Conservation (phyloP, 2,113 vertebrate genomes). For the Pseudois nayaur region DNA sequence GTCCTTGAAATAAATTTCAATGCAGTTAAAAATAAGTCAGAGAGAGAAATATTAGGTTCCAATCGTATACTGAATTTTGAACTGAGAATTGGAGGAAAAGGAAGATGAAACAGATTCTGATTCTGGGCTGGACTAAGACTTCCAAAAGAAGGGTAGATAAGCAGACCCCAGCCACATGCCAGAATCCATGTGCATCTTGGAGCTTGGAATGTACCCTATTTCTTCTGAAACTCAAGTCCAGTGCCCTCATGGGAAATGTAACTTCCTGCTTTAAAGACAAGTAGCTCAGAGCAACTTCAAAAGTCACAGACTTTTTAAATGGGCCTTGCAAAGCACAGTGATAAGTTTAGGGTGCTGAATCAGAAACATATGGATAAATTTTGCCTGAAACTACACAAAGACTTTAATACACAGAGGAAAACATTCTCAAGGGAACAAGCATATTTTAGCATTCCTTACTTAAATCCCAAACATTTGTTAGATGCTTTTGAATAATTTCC, state of each 20-base stretch:
- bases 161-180: neutral
- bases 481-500: constrained; percentile 30
- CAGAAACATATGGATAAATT: constrained; percentile 52
- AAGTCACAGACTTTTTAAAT: neutral
- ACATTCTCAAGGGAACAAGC: constrained; percentile 23
- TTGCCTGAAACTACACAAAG: constrained; percentile 7
- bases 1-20: neutral
- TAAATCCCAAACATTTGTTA: constrained; percentile 40
- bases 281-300: neutral
- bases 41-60: neutral
- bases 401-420: constrained; percentile 24
- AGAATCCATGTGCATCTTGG: neutral
- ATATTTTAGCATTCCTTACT: constrained; percentile 31
- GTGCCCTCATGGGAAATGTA: neutral
- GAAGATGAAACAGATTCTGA: neutral
- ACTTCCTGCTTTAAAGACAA: constrained; percentile 40
- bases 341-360: neutral
- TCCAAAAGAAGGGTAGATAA: neutral
- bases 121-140: neutral
- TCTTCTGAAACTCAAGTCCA: neutral
- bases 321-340: neutral
- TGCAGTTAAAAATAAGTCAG: neutral
- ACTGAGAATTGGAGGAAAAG: neutral
- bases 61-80: neutral
- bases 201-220: neutral